These are phyloP conservation scores for Nycticorax nycticorax DNA, from an alignment of 2,113 vertebrate genomes.

Conservation along the genomic window DNA sequence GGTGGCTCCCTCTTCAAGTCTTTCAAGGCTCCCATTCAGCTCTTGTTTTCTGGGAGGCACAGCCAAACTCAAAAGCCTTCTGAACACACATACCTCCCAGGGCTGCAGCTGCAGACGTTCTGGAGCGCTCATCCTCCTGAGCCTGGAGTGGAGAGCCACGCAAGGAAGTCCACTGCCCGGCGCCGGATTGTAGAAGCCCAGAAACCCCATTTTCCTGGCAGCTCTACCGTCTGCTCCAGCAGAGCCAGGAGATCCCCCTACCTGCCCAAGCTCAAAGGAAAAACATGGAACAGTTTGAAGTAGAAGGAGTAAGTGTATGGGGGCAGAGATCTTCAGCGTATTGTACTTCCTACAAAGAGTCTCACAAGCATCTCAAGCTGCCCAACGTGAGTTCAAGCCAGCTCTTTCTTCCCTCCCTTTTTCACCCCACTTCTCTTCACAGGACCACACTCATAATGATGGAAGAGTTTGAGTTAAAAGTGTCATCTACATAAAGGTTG, in stretches of 20 bases:
- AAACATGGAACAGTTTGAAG: background rate
- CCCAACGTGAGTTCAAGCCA: background rate
- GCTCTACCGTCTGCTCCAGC: background rate
- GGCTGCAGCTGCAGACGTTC: background rate
- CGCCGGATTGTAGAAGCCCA: rapidly evolving
- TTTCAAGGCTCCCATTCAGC: background rate
- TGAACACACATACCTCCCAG: background rate
- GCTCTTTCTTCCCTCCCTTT: background rate
- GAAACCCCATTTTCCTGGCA: background rate
- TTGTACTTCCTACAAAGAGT: background rate
- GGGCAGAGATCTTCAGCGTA: background rate
- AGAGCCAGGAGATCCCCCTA: background rate
- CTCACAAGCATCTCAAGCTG: background rate
- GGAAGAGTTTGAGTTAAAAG: background rate
- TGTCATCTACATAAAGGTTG: slow-evolving; percentile 22
- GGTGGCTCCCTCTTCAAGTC: background rate
- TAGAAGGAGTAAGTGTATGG: background rate
- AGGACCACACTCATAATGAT: background rate
- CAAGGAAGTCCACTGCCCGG: background rate
- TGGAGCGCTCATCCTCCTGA: background rate
- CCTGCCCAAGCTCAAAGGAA: background rate
- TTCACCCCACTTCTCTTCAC: background rate
- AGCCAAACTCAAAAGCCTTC: background rate
- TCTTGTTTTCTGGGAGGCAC: background rate
- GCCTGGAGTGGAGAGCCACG: background rate